Conservation (phyloP, 2,888 invertebrate species). For the Stenodera caucasica region DNA sequence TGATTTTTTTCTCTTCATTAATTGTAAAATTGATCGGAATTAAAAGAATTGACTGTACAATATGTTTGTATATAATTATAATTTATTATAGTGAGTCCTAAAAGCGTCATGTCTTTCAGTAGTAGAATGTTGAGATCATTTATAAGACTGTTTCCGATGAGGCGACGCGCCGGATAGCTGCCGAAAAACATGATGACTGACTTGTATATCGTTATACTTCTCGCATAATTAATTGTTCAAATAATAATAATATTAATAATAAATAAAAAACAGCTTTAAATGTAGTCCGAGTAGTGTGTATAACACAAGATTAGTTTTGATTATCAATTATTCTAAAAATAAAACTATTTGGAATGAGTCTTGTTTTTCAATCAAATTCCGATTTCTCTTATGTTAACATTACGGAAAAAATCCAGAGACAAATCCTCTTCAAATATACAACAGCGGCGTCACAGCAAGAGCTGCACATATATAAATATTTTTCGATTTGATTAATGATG, state of each 20-base stretch:
- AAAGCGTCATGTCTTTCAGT: conserved; percentile 48
- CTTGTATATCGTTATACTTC: conserved; percentile 43
- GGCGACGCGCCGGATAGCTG: conserved; percentile 36
- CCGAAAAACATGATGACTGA: conserved; percentile 47
- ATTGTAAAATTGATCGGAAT: no score
- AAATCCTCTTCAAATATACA: conserved; percentile 40
- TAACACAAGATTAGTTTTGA: conserved; percentile 31
- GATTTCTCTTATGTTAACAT: not conserved
- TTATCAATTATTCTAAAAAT: conserved; percentile 34
- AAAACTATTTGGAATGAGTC: conserved; percentile 22
- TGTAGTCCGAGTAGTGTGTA: conserved; percentile 27
- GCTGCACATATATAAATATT: conserved; percentile 43
- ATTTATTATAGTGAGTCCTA: conserved; percentile 48
- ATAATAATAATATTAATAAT: not conserved
- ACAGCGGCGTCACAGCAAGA: conserved; percentile 36
- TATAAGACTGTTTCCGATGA: conserved; percentile 38
- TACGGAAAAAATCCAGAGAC: conserved; percentile 21
- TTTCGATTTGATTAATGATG: conserved; percentile 51
- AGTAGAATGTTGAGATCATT: conserved; percentile 45
- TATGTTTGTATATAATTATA: conserved; percentile 48
- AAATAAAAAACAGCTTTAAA: conserved; percentile 22
- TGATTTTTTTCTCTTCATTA: no score
- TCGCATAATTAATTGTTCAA: conserved; percentile 44
- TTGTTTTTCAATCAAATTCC: not conserved
- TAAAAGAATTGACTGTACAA: conserved; percentile 37